Evolutionary conservation across 2,113 vertebrate genomes (phyloP).

Genomic region (Sylvietta virens): DNA sequence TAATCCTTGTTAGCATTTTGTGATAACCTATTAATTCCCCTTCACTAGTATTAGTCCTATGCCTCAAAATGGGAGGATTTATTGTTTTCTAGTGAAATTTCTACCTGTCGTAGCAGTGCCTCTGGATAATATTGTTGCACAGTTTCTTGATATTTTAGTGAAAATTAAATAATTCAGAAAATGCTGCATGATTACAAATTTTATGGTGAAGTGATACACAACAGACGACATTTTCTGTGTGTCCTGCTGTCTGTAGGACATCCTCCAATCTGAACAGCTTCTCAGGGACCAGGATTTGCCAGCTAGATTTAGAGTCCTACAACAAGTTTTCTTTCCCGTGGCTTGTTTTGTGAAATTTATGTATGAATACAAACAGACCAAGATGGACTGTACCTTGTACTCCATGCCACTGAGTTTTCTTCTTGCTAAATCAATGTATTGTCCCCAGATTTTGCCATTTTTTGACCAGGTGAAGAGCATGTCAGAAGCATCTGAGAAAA

Average conservation of each 20-base stretch:
- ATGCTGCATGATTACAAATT: neutral
- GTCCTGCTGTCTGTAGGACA: neutral
- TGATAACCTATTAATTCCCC: neutral
- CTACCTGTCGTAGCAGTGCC: neutral
- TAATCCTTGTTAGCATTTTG: neutral
- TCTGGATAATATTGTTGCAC: neutral
- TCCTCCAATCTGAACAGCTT: neutral
- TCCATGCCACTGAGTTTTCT: neutral
- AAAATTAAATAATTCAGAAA: neutral
- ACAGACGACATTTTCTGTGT: neutral
- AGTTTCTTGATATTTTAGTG: neutral
- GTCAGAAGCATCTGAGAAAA: neutral
- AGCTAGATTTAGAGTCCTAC: neutral
- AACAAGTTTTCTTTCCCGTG: neutral
- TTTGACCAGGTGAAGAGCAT: neutral
- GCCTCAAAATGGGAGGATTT: neutral
- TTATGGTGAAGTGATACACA: neutral
- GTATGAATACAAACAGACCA: neutral
- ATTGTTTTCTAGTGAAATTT: neutral
- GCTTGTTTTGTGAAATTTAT: neutral
- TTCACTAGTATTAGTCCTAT: neutral
- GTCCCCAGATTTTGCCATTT: neutral
- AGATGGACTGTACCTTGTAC: neutral
- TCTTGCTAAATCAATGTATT: neutral
- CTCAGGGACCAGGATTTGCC: neutral